Evolutionary conservation across 2,797 vertebrate species (phyloP).

Genomic region (Catamblyrhynchus diadema): DNA sequence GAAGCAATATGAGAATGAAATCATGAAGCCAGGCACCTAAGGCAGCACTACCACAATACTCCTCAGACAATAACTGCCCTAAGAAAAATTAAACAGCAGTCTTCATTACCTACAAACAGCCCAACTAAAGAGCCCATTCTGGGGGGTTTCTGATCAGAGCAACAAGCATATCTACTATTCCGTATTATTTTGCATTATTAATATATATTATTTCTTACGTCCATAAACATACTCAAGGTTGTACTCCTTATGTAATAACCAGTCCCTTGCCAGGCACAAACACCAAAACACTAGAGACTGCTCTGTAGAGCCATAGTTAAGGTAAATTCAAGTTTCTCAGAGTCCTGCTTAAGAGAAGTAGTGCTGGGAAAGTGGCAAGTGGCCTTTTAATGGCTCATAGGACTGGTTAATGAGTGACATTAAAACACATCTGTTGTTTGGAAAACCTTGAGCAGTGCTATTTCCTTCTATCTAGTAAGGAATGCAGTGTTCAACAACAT

Average conservation of each 20-base stretch:
- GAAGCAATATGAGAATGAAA: neutral
- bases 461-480: neutral
- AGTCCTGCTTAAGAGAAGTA: neutral
- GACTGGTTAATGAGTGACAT: constrained; percentile 50
- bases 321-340: neutral
- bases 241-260: neutral
- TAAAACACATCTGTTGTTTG: neutral
- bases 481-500: neutral
- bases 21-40: neutral
- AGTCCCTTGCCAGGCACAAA: neutral
- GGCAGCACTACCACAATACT: neutral
- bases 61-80: neutral
- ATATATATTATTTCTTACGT: neutral
- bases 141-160: neutral
- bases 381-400: neutral
- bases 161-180: neutral
- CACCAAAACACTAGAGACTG: neutral
- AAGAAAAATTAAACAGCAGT: neutral
- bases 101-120: neutral
- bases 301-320: neutral
- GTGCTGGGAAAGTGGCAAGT: neutral
- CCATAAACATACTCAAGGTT: neutral
- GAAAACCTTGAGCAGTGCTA: neutral
- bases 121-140: neutral
- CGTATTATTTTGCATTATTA: neutral